A percentile compares a stretch with the other conserved stretches of the same genome.
These are phyloP conservation scores for Cylas formicarius DNA, from an alignment of 1,140 invertebrate genomes.

Conservation along the genomic window DNA sequence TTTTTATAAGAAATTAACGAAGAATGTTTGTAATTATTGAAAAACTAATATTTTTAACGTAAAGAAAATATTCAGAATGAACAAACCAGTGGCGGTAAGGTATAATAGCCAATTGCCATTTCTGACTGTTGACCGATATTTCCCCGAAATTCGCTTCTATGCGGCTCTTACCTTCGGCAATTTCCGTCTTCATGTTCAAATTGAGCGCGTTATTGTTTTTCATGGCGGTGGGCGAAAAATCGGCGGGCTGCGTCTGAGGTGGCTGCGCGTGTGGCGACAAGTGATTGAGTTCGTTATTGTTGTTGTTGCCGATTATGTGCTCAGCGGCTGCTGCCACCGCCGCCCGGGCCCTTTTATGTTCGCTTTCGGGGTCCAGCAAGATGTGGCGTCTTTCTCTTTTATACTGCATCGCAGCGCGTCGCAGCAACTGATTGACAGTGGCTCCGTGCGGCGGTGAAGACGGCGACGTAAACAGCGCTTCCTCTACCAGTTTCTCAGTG, in stretches of 20 bases:
- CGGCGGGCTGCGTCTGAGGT: conserved; percentile 57
- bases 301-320: conserved; percentile 43
- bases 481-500: conserved; percentile 51
- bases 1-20: no score
- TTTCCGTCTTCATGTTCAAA: conserved; percentile 30
- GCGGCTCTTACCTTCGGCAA: conserved; percentile 21
- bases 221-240: conserved; percentile 56
- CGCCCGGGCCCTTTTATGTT: conserved; percentile 47
- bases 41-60: no score
- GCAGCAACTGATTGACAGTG: conserved; percentile 57
- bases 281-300: conserved; percentile 50
- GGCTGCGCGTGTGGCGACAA: conserved; percentile 42
- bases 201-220: conserved; percentile 37
- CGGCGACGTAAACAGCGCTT: conserved; percentile 53
- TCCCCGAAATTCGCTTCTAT: conserved; percentile 3
- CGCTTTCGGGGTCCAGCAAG: conserved; percentile 56
- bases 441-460: conserved; percentile 46
- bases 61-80: no score
- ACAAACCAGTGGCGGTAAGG: no score
- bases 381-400: conserved; percentile 49
- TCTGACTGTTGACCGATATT: no score
- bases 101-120: no score
- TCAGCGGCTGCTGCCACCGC: no score
- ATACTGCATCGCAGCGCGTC: conserved; percentile 57
- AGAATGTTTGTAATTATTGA: no score